A percentile compares a stretch with the other conserved stretches of the same genome.
Evolutionary conservation across 2,113 vertebrate genomes (phyloP).

Genomic region (Dasyprocta punctata): DNA sequence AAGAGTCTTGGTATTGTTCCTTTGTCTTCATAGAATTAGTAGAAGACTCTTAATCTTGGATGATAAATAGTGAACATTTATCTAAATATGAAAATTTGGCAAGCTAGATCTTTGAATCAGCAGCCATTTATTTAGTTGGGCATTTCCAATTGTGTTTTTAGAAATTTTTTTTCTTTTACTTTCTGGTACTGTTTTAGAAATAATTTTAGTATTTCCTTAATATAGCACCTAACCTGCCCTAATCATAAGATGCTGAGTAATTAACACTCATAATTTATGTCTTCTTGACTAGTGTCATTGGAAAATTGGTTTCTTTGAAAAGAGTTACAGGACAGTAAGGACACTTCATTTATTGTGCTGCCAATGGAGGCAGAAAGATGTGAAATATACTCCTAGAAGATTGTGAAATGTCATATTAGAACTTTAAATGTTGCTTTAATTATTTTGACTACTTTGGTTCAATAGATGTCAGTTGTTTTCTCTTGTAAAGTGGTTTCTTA

Average conservation of each 20-base stretch:
- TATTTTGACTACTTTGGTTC: constrained; percentile 29
- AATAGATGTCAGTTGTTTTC: constrained; percentile 38
- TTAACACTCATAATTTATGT: not conserved
- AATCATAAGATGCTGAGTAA: not conserved
- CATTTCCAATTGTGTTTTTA: constrained; percentile 26
- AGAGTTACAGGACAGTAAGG: not conserved
- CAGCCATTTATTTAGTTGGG: constrained; percentile 35
- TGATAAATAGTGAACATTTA: constrained; percentile 11
- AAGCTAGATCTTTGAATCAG: not conserved
- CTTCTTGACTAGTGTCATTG: not conserved
- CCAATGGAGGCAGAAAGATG: constrained; percentile 9
- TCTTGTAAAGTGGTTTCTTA: constrained; percentile 23
- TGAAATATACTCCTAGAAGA: constrained; percentile 29
- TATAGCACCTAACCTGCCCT: not conserved
- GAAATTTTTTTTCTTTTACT: not conserved
- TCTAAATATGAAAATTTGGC: not conserved
- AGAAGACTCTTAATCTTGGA: not conserved
- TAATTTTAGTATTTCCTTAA: constrained; percentile 28
- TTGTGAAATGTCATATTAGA: constrained; percentile 22
- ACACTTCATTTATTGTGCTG: constrained; percentile 29
- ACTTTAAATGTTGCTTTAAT: constrained; percentile 32
- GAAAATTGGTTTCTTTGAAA: constrained; percentile 38
- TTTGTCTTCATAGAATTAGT: constrained; percentile 36
- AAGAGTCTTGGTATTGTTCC: not conserved
- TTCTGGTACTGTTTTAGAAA: constrained; percentile 36